Evolutionary conservation across 2,113 vertebrate species (phyloP).

Genomic region (Tricholaema leucomelas): DNA sequence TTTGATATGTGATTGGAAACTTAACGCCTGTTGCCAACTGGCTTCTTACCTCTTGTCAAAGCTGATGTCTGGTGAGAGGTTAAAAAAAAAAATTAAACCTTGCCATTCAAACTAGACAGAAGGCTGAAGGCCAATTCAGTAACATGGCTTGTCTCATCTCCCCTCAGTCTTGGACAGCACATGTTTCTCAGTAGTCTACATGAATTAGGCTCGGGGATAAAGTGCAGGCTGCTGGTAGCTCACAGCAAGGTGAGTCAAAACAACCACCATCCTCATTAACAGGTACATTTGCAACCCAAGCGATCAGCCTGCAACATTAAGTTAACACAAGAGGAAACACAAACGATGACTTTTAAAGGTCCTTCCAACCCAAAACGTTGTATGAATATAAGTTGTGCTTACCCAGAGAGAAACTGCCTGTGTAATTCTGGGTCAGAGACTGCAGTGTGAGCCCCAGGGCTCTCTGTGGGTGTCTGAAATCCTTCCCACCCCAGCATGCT

Average conservation of each 20-base stretch:
- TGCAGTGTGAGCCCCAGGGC: fast-evolving
- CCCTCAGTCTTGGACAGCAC: background rate
- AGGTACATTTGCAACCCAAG: background rate
- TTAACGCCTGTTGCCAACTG: background rate
- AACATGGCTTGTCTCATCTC: background rate
- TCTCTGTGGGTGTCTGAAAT: background rate
- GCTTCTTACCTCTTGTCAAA: background rate
- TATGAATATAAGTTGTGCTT: background rate
- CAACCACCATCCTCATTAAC: background rate
- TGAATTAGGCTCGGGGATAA: background rate
- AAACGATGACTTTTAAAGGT: background rate
- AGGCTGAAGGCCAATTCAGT: background rate
- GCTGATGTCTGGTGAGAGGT: background rate
- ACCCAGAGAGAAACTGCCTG: background rate
- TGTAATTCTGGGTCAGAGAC: background rate
- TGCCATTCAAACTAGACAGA: background rate
- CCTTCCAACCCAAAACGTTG: background rate
- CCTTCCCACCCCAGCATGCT: background rate
- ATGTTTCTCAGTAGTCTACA: background rate
- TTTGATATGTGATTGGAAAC: background rate
- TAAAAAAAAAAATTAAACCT: background rate
- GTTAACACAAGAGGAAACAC: background rate
- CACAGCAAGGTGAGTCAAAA: background rate
- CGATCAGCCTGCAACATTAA: background rate
- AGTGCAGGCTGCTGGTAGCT: background rate